Base-by-base conservation (phyloP, 2,797 vertebrate genomes). In the Protonibea diacanthus region DNA sequence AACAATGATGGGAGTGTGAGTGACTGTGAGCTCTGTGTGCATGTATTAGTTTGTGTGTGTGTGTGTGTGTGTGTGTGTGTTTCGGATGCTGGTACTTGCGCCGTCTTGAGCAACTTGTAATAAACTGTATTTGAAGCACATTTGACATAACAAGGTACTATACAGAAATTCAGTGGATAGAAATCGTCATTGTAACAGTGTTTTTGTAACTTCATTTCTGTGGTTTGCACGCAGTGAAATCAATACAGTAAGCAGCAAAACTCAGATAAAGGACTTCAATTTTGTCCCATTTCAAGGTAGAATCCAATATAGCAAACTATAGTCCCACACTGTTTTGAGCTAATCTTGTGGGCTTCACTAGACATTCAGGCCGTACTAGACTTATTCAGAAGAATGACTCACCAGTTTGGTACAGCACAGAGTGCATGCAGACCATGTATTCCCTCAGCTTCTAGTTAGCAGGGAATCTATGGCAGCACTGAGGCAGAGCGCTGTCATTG, bases 361-460 rank as follows among this genome's bases (percentile, higher is more conserved):
- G 83, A 89, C 85, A 74, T 69, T 74, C 69, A 70, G 78, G 80
- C 68, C 61, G 42, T 70, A 83, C 84, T 45, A 75, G 74, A 80
- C 81, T 81, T 90, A 92, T 84, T 90, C 91, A 90, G 90, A 90
- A 82, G 86, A 91, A 87, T 93, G 91, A 92, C 89, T 94, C 92
- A 92, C 89, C 87, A 87, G 86, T 89, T 91, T 89, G 85, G 82
- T 86, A 60, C 78, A 88, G 89, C 86, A 76, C 78, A 81, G 87
- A 65, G 90, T 89, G 86, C 87, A 90, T 88, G 85, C 89, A 88
- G 81, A 80, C 90, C 80, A 81, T 90, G 88, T 87, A 90, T 85
- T 92, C 91, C 90, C 92, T 90, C 76, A 83, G 86, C 86, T 83
- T 92, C 91, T 92, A 90, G 90, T 93, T 93, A 93, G 90, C 89